A percentile compares a stretch with the other conserved stretches of the same genome.
Evolutionary conservation across 2,113 vertebrate species (phyloP).

Genomic region (Entomyzon cyanotis): DNA sequence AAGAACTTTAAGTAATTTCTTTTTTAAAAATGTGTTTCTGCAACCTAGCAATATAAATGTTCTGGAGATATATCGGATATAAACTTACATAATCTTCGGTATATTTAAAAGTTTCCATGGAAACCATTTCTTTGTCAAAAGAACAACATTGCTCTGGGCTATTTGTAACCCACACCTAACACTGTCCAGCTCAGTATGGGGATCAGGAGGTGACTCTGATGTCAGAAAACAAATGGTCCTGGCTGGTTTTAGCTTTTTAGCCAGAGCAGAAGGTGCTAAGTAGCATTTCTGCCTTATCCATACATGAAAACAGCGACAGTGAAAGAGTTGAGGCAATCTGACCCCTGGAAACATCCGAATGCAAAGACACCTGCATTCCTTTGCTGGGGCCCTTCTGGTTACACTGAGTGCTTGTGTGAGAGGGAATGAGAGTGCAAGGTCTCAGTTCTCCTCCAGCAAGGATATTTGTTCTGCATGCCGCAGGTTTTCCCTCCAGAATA

Average conservation of each 20-base stretch:
- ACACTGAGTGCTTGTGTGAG: not conserved
- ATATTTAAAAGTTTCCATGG: constrained; percentile 63
- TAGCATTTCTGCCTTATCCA: not conserved
- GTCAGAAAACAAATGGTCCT: not conserved
- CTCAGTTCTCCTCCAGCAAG: not conserved
- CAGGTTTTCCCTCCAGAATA: constrained; percentile 7
- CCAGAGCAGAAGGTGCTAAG: not conserved
- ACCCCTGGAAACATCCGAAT: not conserved
- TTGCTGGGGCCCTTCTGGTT: not conserved
- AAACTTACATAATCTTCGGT: constrained; percentile 61
- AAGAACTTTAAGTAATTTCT: constrained; percentile 28
- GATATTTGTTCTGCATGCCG: not conserved
- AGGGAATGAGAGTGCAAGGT: not conserved
- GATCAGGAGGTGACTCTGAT: not conserved
- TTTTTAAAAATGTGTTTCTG: constrained; percentile 33
- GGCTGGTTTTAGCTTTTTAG: not conserved
- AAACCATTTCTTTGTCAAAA: constrained; percentile 60
- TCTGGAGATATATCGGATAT: constrained; percentile 22
- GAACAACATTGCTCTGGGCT: constrained; percentile 29
- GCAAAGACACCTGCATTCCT: not conserved
- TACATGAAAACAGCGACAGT: not conserved
- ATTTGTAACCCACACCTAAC: constrained; percentile 13
- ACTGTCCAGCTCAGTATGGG: not conserved
- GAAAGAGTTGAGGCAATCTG: not conserved
- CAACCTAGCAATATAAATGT: constrained; percentile 36